Evolutionary conservation across 37 sponge, comb jelly and placozoan genomes (phyloP).

Genomic region (Halichondria panicea): DNA sequence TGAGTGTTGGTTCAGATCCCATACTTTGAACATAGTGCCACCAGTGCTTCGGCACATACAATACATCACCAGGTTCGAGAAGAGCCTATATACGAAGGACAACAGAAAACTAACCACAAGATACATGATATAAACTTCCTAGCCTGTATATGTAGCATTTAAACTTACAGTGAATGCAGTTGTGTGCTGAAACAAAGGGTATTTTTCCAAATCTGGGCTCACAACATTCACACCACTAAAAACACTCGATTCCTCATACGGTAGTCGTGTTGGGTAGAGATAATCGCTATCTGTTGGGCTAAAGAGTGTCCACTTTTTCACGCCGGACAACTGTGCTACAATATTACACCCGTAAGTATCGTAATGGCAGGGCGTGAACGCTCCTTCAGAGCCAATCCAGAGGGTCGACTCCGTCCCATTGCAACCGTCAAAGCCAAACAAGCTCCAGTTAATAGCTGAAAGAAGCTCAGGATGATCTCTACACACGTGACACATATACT

Average conservation of each 20-base stretch:
- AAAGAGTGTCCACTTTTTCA: conserved; percentile 86
- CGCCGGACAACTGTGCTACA: conserved; percentile 87
- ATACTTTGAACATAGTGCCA: conserved; percentile 93
- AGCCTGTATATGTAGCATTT: not conserved
- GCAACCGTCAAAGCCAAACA: conserved; percentile 77
- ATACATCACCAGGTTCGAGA: conserved; percentile 79
- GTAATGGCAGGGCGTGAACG: conserved; percentile 95
- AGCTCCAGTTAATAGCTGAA: conserved; percentile 67
- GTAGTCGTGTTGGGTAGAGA: conserved; percentile 87
- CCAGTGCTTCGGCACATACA: conserved; percentile 95
- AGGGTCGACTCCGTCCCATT: conserved; percentile 65
- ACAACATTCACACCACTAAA: conserved; percentile 82
- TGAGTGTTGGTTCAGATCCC: conserved; percentile 59
- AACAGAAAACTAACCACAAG: not conserved
- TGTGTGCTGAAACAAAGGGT: conserved; percentile 52
- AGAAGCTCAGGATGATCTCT: conserved; percentile 32
- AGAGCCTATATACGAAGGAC: conserved; percentile 46
- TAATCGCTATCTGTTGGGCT: conserved; percentile 51
- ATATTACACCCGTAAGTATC: conserved; percentile 96
- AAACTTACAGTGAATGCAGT: conserved; percentile 52
- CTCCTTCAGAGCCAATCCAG: conserved; percentile 90
- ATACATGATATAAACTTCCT: not conserved
- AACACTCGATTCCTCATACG: conserved; percentile 95
- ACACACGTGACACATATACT: conserved; percentile 78
- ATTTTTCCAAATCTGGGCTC: conserved; percentile 49